A percentile compares a stretch with the other conserved stretches of the same genome.
phyloP scores from a whole-genome alignment of 2,113 vertebrate genomes.

The Pangasianodon gigas region DNA sequence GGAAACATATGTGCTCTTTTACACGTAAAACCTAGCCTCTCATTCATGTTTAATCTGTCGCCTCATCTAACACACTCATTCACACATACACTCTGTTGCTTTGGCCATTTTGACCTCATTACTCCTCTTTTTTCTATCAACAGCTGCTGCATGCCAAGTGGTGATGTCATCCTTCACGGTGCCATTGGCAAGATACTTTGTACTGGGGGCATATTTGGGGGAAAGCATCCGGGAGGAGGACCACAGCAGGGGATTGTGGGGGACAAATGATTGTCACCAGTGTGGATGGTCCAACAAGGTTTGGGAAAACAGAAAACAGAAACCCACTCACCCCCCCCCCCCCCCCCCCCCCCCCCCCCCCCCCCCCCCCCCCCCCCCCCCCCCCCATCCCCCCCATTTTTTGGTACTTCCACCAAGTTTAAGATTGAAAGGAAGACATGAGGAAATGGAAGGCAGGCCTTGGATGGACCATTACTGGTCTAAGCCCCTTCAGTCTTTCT shows the following conservation, averaged over 20 bases:
- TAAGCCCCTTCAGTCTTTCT: conserved; percentile 61
- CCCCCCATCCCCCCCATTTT: conserved; percentile 6
- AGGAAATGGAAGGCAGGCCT: conserved; percentile 58
- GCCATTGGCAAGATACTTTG: conserved; percentile 64
- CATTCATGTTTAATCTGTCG: conserved; percentile 48
- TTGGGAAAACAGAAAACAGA: conserved; percentile 46
- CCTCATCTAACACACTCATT: conserved; percentile 42
- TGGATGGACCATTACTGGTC: conserved; percentile 62
- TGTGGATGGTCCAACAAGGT: conserved; percentile 53
- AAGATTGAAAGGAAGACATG: conserved; percentile 64
- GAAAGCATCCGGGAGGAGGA: conserved; percentile 25
- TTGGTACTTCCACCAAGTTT: conserved; percentile 55
- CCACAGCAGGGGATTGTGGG: conserved; percentile 43
- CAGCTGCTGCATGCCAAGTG: conserved; percentile 65
- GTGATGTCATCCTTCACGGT: conserved; percentile 74
- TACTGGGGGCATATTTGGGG: conserved; percentile 30
- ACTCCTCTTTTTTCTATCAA: conserved; percentile 61
- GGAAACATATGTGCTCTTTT: conserved; percentile 61
- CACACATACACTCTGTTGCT: conserved; percentile 42
- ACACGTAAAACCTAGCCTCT: conserved; percentile 59
- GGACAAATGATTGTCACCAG: conserved; percentile 57
- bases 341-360: not conserved
- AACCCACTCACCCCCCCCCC: not conserved
- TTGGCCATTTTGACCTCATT: conserved; percentile 72
- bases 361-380: conserved; percentile 21